These are phyloP conservation scores for Archilochus colubris DNA, from an alignment of 2,113 vertebrate species.

Conservation along the genomic window DNA sequence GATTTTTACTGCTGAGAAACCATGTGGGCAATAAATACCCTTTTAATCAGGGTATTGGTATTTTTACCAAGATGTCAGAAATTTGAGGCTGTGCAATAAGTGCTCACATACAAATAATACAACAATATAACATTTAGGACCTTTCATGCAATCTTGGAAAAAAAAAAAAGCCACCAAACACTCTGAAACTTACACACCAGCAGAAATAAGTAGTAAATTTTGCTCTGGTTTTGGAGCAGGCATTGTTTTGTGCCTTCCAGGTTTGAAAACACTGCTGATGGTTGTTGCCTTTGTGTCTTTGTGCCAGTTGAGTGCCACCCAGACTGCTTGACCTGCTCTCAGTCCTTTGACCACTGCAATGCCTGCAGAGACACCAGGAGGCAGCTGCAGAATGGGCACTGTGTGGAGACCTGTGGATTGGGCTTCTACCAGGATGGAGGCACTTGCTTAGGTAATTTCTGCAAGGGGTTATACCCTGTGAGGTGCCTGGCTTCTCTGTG, in stretches of 20 bases:
- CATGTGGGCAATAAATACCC: background rate
- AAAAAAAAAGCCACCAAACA: background rate
- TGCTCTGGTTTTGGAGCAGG: rapidly evolving
- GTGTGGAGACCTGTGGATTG: slow-evolving; percentile 73
- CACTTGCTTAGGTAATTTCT: slow-evolving; percentile 79
- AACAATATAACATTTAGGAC: background rate
- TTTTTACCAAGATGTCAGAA: background rate
- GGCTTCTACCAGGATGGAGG: slow-evolving; percentile 79
- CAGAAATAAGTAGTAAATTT: background rate
- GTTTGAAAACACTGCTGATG: background rate
- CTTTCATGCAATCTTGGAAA: background rate
- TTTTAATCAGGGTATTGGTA: background rate
- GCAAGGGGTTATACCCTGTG: background rate
- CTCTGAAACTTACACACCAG: background rate
- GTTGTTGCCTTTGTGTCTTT: background rate
- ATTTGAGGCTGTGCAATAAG: background rate
- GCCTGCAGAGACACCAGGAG: slow-evolving; percentile 76
- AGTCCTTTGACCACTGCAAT: slow-evolving; percentile 74
- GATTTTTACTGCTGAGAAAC: background rate
- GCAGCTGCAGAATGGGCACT: slow-evolving; percentile 77
- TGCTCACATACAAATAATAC: background rate
- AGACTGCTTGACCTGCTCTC: slow-evolving; percentile 84
- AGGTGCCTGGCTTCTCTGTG: background rate
- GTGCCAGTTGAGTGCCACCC: slow-evolving; percentile 77
- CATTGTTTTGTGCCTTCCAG: background rate